Evolutionary conservation across 2,888 invertebrate genomes (phyloP), one percentile per base, ranked within the genome.

Genomic region (Liposcelis brunnea): DNA sequence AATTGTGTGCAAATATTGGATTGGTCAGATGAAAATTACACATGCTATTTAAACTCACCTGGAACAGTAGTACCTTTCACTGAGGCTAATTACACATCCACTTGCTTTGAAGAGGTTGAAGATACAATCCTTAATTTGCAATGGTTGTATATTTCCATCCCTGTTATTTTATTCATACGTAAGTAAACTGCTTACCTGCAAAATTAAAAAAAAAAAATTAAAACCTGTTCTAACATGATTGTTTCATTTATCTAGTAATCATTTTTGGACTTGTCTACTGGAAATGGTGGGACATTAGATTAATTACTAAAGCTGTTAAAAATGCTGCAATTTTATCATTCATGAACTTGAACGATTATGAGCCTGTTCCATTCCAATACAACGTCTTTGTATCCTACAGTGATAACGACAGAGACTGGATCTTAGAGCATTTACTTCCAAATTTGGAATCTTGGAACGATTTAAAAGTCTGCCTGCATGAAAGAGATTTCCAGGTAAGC

Each of bases 301-400:
- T 76, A 53, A 75, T 70, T 50, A 66, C 65, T 36, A 68, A 74
- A 7, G 69, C 68, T 0, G 54, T 75, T 15, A 74, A 70, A 53
- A 73, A 75, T 48, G 70, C 72, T 0, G 67, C 74, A 0, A 58
- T 70, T 49, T 48, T 75, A 45, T 70, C 72, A 19, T 57, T 70
- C 46, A 67, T 73, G 7, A 65, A 66, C n/a, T 67, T 70, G 35
- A 63, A 68, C 7, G 56, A 56, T 2, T 47, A 47, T 11, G 45
- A 49, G 11, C 48, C 46, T 66, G 58, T 55, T 48, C 48, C 38
- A 7, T 62, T 55, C 46, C 51, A 69, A 14, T 80, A 76, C 53
- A 79, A 80, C 49, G 72, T 77, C 0, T 80, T 80, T 53, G 73
- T 80, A 1, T 77, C 77, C 1, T 80, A 79, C 52, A 75, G 74